These are phyloP conservation scores for Strix occidentalis DNA, from an alignment of 2,797 vertebrate genomes.

Conservation along the genomic window DNA sequence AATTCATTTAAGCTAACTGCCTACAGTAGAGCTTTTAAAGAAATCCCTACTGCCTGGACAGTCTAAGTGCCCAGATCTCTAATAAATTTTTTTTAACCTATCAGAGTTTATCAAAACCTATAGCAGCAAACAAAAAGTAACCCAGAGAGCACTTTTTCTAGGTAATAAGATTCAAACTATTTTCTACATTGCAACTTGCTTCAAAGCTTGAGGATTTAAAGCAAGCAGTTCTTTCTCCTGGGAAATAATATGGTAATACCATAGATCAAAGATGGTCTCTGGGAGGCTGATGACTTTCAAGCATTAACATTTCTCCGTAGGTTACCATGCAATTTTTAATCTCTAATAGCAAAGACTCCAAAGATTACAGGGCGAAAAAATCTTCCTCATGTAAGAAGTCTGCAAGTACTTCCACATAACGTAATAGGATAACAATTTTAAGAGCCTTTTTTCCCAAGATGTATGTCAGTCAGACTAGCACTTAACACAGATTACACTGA, in stretches of 20 bases:
- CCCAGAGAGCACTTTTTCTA: background rate
- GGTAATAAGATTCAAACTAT: background rate
- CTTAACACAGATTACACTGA: background rate
- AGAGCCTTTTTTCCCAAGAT: background rate
- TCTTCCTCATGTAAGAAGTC: background rate
- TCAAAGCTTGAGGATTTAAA: background rate
- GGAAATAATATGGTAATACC: background rate
- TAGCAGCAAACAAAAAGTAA: background rate
- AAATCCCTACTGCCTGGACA: background rate
- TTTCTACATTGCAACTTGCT: background rate
- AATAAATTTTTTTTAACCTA: background rate
- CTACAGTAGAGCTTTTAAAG: background rate
- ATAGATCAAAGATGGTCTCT: background rate
- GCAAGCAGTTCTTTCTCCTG: background rate
- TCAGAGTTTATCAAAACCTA: background rate
- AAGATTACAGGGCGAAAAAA: accelerated
- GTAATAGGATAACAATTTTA: background rate
- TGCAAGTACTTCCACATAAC: background rate
- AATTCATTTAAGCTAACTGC: background rate
- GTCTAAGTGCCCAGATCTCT: background rate
- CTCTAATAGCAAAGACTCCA: background rate
- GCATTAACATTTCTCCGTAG: background rate
- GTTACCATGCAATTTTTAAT: background rate
- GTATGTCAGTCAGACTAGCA: background rate
- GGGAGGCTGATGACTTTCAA: background rate